These are phyloP conservation scores for Ancistrus triradiatus DNA, from an alignment of 2,113 vertebrate genomes.

Conservation along the genomic window DNA sequence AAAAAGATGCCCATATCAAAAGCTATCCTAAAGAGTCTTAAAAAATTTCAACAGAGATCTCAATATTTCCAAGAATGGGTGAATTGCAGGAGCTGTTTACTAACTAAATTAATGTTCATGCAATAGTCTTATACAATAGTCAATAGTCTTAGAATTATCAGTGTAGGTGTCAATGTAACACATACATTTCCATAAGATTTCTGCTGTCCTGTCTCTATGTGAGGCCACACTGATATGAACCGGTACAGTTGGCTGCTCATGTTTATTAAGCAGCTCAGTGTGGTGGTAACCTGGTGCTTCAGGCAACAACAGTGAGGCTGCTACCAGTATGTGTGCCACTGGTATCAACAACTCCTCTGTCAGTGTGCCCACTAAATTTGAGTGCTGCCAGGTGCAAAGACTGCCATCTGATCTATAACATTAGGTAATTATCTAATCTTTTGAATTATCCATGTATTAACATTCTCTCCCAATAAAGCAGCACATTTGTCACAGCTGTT, in stretches of 20 bases:
- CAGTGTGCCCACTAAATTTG: too few relatives aligned
- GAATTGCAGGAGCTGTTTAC: too few relatives aligned
- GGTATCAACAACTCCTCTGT: constrained; percentile 10
- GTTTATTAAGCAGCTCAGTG: constrained; percentile 1
- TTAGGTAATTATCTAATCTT: background rate
- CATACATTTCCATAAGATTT: too few relatives aligned
- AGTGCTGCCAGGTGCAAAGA: too few relatives aligned
- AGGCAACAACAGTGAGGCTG: constrained; percentile 1
- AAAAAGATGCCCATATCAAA: too few relatives aligned
- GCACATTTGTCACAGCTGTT: constrained; percentile 7
- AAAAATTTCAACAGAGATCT: too few relatives aligned
- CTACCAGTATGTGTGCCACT: background rate
- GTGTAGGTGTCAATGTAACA: too few relatives aligned
- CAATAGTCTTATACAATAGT: too few relatives aligned
- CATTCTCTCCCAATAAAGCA: background rate
- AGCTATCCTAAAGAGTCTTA: too few relatives aligned
- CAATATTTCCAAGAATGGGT: too few relatives aligned
- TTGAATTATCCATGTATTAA: background rate
- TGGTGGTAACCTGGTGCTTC: background rate
- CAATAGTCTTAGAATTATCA: too few relatives aligned
- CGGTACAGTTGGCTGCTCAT: background rate
- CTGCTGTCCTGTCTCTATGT: background rate
- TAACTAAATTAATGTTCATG: too few relatives aligned
- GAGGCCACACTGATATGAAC: background rate
- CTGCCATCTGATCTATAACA: background rate